A percentile compares a stretch with the other conserved stretches of the same genome.
phyloP scores from a whole-genome alignment of 2,113 vertebrate species.

The Gasterosteus nipponicus region DNA sequence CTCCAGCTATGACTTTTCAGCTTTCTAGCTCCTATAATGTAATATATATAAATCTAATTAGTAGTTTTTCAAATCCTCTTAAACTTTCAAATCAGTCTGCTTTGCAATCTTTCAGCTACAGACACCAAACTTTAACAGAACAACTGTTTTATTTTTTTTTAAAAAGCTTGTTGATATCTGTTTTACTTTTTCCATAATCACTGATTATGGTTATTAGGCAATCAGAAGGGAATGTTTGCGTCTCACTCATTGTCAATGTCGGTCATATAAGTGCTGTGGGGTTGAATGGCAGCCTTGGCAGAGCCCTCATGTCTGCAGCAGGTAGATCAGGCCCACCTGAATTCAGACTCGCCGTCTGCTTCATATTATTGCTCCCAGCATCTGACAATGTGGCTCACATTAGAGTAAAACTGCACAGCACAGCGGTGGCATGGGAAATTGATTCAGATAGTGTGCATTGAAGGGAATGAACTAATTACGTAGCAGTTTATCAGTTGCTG shows the following conservation, averaged over 20 bases:
- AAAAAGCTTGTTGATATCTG: too few relatives aligned
- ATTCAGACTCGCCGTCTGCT: conserved; percentile 66
- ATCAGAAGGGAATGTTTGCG: background rate
- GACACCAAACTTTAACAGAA: too few relatives aligned
- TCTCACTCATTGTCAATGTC: conserved; percentile 6
- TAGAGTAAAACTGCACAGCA: conserved; percentile 57
- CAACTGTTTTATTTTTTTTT: too few relatives aligned
- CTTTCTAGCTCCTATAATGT: too few relatives aligned
- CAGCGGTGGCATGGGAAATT: conserved; percentile 66
- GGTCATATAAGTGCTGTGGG: background rate
- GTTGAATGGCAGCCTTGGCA: conserved; percentile 31
- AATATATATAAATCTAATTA: too few relatives aligned
- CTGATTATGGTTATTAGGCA: background rate
- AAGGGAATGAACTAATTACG: conserved; percentile 74
- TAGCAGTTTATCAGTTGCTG: conserved; percentile 61
- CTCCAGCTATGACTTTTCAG: too few relatives aligned
- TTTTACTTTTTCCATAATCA: too few relatives aligned
- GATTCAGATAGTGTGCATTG: conserved; percentile 69
- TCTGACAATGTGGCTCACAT: conserved; percentile 78
- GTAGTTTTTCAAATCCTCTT: too few relatives aligned
- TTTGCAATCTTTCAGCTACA: too few relatives aligned
- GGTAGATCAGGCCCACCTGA: conserved; percentile 68
- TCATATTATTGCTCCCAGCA: conserved; percentile 59
- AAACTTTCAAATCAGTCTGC: too few relatives aligned
- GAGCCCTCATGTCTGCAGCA: conserved; percentile 31